A percentile compares a stretch with the other conserved stretches of the same genome.
phyloP scores from a whole-genome alignment of 2,113 vertebrate genomes.

The Notothenia coriiceps region DNA sequence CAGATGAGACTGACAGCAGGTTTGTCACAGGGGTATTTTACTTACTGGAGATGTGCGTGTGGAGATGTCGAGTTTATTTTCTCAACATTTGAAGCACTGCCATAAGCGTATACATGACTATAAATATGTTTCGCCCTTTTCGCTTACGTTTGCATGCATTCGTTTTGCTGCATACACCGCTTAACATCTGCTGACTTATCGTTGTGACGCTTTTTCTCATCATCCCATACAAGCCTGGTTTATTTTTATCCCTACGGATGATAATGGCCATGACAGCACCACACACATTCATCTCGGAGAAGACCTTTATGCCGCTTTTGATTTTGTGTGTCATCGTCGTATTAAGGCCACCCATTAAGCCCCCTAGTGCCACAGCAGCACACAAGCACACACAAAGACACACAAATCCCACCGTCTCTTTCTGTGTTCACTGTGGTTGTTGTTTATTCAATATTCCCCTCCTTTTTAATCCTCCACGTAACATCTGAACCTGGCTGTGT shows the following conservation, averaged over 20 bases:
- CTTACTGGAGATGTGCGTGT: too few species aligned
- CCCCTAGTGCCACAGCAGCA: slow-evolving; percentile 13
- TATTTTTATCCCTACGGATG: slow-evolving; percentile 43
- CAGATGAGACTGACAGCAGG: neutral
- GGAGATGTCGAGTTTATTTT: neutral
- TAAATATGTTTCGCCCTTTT: neutral
- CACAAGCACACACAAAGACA: slow-evolving; percentile 10
- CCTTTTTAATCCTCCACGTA: slow-evolving; percentile 31
- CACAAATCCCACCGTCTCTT: slow-evolving; percentile 26
- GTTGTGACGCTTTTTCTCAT: neutral
- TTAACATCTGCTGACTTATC: slow-evolving; percentile 8
- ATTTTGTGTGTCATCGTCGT: slow-evolving; percentile 72
- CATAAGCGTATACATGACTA: neutral
- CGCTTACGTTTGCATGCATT: neutral
- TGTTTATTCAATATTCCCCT: slow-evolving; percentile 28
- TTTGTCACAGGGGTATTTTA: neutral
- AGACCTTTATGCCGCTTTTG: slow-evolving; percentile 44
- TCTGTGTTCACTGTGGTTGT: slow-evolving; percentile 20
- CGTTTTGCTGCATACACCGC: neutral
- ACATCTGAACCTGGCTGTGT: slow-evolving; percentile 6
- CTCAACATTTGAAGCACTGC: too few species aligned
- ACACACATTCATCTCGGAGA: slow-evolving; percentile 40
- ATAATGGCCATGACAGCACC: slow-evolving; percentile 16
- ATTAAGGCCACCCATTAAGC: slow-evolving; percentile 81
- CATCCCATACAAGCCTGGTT: slow-evolving; percentile 33